Evolutionary conservation across 2,888 invertebrate genomes (phyloP), one percentile per base, ranked within the genome.

Genomic region (Exocentrus adspersus): DNA sequence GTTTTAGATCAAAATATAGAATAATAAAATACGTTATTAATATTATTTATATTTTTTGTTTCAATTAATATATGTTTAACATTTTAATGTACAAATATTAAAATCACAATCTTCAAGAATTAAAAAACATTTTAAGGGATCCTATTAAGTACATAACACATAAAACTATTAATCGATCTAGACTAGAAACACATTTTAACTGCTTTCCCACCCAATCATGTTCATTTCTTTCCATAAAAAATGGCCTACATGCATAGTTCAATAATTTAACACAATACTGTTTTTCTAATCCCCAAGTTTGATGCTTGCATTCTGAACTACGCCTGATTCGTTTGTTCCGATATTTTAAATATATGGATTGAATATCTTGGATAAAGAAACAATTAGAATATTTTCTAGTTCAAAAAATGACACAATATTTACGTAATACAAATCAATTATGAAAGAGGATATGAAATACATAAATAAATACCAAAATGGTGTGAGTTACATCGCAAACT

Each of bases 101-200:
- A 57, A 62, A 62, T 62, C 62, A 62, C 62, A 62, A 46, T 62
- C 56, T 62, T 50, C 57, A 43, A 51, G 51, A 50, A 62, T 53
- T n/a, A 54, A 43, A 46, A 54, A 54, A 42, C 28, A 14, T 54
- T 43, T 24, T 17, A 24, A 58, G 48, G 37, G 43, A 32, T 50
- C 48, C 21, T 6, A 32, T 48, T 57, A 60, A 51, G 51, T 60
- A 60, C 43, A 60, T 51, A 16, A 46, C 17, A 42, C 24, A 46
- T 12, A 37, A 32, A 37, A 37, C 37, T 37, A 12, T 24, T 43
- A 17, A n/a, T 17, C 20, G 14, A 20, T 43, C 17, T 9, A n/a
- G 43, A 9, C 16, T 19, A 43, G 43, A 19, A n/a, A 16, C 43
- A 17, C 37, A 5, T 43, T 43, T 43, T 7, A 24, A 7, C 24